Evolutionary conservation across 2,113 vertebrate genomes (phyloP), one percentile per base, ranked within the genome.

Genomic region (Ia io): DNA sequence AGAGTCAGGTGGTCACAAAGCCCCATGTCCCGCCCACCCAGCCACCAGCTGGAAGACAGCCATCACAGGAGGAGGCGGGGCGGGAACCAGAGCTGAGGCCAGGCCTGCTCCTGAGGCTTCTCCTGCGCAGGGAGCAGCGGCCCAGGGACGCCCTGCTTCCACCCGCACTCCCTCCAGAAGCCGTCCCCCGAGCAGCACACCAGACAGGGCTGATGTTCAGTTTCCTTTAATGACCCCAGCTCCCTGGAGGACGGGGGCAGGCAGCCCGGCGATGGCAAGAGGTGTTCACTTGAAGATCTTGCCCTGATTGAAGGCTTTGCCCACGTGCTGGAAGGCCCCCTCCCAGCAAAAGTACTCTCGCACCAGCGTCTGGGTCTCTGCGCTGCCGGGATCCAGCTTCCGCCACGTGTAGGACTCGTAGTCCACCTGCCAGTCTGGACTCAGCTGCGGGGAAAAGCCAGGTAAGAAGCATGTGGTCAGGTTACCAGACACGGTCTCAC

Each of bases 291-390:
- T 99, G 98, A 99, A 99, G 98, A 99, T 94, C 98, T 99, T 99
- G 98, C 99, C 99, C 98, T 99, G 98, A 98, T 98, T 99, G 98
- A 99, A 97, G 82, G 98, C 13, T 97, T 99, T 99, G 88, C 99
- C 99, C 76, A 99, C 98, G 6, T 99, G 99, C 97, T 99, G 99
- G 97, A 99, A 99, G 6, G 98, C 98, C 47, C 99, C 99, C 94
- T 99, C 99, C 99, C 99, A 99, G 77, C 98, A 97, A 94, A 99
- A 99, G 98, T 99, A 99, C 96, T 99, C 99, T 97, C 99, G 99
- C 37, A 99, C 99, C 98, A 99, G 98, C 22, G 98, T 99, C 98
- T 99, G 98, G 97, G 99, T 98, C 95, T 99, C 99, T 51, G 99
- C 98, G 0, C 98, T 99, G 88, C 98, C 93, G 2, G 98, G 97